Evolutionary conservation across 2,113 vertebrate genomes (phyloP).

Genomic region (Nesogale talazaci): DNA sequence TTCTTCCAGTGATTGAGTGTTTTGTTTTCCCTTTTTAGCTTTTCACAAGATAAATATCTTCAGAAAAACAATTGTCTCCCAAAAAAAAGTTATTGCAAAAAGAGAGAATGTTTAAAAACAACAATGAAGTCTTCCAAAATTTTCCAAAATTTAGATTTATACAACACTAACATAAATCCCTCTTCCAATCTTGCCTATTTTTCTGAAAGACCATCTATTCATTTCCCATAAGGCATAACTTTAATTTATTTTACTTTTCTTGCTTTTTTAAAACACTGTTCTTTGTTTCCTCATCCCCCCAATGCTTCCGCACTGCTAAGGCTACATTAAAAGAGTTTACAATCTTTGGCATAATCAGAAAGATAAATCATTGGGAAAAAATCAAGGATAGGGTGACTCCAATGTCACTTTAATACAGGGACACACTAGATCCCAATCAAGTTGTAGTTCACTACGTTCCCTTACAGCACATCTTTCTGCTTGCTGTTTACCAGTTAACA

Average conservation of each 20-base stretch:
- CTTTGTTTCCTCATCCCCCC: not conserved
- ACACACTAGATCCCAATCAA: not conserved
- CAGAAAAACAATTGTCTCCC: conserved; percentile 60
- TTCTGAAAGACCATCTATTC: not conserved
- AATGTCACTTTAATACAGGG: conserved; percentile 34
- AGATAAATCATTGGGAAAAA: conserved; percentile 27
- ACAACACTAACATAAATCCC: not conserved
- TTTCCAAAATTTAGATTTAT: conserved; percentile 51
- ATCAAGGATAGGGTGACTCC: not conserved
- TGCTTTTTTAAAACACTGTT: not conserved
- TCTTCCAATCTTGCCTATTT: not conserved
- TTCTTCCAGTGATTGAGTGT: conserved; percentile 44
- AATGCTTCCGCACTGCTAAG: not conserved
- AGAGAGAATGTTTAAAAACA: conserved; percentile 45
- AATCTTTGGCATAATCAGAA: not conserved
- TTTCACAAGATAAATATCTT: conserved; percentile 57
- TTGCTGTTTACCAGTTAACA: too few relatives aligned
- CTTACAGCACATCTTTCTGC: not conserved
- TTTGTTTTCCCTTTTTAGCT: conserved; percentile 62
- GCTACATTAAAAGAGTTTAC: not conserved
- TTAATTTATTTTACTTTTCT: not conserved
- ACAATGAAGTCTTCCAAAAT: conserved; percentile 38
- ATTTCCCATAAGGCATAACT: not conserved
- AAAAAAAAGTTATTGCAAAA: conserved; percentile 32
- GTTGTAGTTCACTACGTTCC: conserved; percentile 13